Conservation (phyloP, 2,888 invertebrate species). For the Idaea biselata region DNA sequence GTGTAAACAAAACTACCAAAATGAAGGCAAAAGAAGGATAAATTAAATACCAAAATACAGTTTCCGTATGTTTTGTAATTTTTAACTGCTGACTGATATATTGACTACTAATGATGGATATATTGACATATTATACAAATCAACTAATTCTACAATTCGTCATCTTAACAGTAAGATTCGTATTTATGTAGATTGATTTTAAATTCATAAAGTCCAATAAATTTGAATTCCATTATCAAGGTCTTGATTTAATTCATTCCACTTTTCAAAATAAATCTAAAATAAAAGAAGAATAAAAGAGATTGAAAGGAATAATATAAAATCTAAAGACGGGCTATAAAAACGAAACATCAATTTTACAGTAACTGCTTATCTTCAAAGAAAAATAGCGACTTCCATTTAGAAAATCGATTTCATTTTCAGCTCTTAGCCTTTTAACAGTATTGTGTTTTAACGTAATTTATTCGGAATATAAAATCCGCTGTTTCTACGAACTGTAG, state of each 20-base stretch:
- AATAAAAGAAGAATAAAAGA: constrained; percentile 25
- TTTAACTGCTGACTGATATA: too few relatives aligned
- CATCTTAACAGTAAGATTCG: neutral
- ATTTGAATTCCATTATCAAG: neutral
- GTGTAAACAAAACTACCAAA: too few relatives aligned
- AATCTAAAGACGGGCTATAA: constrained; percentile 30
- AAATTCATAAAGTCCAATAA: neutral
- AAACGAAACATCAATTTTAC: constrained; percentile 28
- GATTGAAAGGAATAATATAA: constrained; percentile 30
- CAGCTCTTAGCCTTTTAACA: constrained; percentile 10
- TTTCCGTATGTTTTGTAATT: too few relatives aligned
- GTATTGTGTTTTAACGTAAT: neutral
- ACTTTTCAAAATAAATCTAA: constrained; percentile 21
- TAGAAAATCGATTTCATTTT: constrained; percentile 12
- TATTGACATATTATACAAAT: too few relatives aligned
- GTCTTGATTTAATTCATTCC: constrained; percentile 3
- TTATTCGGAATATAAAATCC: neutral
- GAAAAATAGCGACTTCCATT: constrained; percentile 13
- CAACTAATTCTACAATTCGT: too few relatives aligned
- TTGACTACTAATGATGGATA: too few relatives aligned
- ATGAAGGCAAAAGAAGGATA: too few relatives aligned
- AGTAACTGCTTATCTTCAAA: constrained; percentile 26
- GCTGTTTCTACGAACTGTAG: neutral
- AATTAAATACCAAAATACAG: too few relatives aligned
- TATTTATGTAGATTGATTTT: neutral